Base-by-base conservation (phyloP, 2,113 vertebrate genomes). In the Carassius auratus region DNA sequence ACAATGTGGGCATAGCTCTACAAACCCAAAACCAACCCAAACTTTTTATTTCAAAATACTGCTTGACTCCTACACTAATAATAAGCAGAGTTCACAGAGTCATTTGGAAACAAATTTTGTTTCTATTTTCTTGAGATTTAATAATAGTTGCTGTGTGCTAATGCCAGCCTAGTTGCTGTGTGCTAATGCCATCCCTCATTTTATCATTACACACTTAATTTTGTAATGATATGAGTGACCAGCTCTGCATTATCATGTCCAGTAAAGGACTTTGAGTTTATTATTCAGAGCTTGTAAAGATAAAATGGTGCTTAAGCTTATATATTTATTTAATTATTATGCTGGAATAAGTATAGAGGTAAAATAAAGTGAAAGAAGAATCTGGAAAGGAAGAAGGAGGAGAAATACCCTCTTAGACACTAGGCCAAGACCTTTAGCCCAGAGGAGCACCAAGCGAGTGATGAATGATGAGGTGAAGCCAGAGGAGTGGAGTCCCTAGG, bases 381-480 rank as follows among this genome's bases (percentile, higher is more conserved):
- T n/a, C 8, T 13, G 50, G 30, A 19, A 45, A 71, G 33, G 19
- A 73, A 64, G 10, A 36, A 33, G 42, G 17, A 69, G 57, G 52
- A n/a, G 66, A 89, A 91, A 87, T 88, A 88, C 81, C 77, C 59
- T 61, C 61, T 89, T 86, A 90, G 84, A 81, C 62, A 55, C 30
- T 19, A 76, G 57, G 76, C 55, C 78, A 59, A 55, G 33, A 81
- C 88, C 81, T 81, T 68, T 84, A 78, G 79, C 64, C 87, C 50
- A 89, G 89, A 83, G 84, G 86, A 88, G 89, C 85, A 90, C 89
- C 89, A 86, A 75, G 55, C 84, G 84, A 26, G 26, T 26, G 26
- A 26, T 30, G 30, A 30, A 1, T 30, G 30, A 30, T 2, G 30
- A 30, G 30, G 30, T 30, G 30, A 30, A 30, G 30, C 30, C 30